Conservation (phyloP, 2,797 vertebrate species). For the Gallirallus australis region DNA sequence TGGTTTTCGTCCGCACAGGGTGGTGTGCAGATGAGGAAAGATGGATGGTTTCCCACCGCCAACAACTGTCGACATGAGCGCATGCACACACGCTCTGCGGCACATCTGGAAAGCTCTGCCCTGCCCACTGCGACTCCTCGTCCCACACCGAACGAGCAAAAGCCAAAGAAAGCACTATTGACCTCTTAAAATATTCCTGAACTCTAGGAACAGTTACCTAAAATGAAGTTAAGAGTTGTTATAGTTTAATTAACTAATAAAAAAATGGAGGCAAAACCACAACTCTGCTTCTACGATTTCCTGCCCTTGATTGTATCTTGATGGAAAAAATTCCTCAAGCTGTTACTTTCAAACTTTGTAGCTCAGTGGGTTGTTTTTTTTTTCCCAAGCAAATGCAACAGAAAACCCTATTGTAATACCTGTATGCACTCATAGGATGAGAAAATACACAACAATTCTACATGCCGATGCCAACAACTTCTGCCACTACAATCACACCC, state of each 20-base stretch:
- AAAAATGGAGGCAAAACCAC: constrained; percentile 47
- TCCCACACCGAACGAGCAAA: background rate
- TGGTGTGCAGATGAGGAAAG: background rate
- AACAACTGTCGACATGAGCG: background rate
- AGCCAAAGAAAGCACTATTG: constrained; percentile 44
- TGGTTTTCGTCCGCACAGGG: background rate
- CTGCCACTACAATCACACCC: background rate
- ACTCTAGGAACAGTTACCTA: constrained; percentile 39
- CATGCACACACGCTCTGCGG: background rate
- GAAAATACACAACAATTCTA: background rate
- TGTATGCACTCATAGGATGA: background rate
- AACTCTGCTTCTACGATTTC: constrained; percentile 41
- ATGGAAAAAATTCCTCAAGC: constrained; percentile 61
- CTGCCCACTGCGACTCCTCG: background rate
- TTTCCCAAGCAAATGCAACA: constrained; percentile 32
- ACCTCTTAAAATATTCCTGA: constrained; percentile 36
- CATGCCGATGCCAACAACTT: background rate
- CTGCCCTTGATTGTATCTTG: constrained; percentile 59
- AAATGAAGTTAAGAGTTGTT: constrained; percentile 39
- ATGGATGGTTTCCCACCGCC: constrained; percentile 5
- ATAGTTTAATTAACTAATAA: constrained; percentile 61
- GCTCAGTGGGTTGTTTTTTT: background rate
- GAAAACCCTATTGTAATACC: constrained; percentile 33
- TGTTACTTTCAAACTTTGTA: constrained; percentile 45
- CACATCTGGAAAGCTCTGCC: constrained; percentile 33